Conservation (phyloP, 2,888 invertebrate species). For the Troilus luridus region DNA sequence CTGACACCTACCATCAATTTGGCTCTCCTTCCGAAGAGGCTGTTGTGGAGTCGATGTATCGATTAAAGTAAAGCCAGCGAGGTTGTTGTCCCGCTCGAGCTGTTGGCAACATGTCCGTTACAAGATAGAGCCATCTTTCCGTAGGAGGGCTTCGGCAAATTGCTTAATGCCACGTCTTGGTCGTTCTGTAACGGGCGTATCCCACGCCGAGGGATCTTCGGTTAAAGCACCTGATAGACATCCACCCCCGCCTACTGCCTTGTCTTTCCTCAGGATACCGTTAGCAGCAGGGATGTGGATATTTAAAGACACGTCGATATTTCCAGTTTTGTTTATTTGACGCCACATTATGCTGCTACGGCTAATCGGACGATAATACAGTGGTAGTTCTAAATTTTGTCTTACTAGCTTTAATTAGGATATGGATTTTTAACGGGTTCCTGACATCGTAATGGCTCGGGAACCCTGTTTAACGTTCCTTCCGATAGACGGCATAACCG, state of each 20-base stretch:
- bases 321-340: too few species aligned
- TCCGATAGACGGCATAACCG: too few species aligned
- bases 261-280: background rate
- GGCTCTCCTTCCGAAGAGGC: conserved; percentile 2
- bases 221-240: background rate
- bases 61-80: background rate
- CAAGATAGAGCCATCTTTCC: background rate
- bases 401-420: too few species aligned
- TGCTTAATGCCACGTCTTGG: conserved; percentile 7
- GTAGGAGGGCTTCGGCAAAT: conserved; percentile 21
- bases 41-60: conserved; percentile 33
- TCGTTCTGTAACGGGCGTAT: background rate
- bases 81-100: background rate
- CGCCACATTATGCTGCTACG: too few species aligned
- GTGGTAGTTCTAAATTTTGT: too few species aligned
- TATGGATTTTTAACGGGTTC: too few species aligned
- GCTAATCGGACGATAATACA: background rate
- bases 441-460: too few species aligned
- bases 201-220: background rate
- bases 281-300: too few species aligned
- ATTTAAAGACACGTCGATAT: too few species aligned
- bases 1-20: conserved; percentile 37
- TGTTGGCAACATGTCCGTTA: background rate
- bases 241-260: background rate
- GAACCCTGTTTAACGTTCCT: too few species aligned